Evolutionary conservation across 2,113 vertebrate species (phyloP).

Genomic region (Mesembrinibis cayennensis): DNA sequence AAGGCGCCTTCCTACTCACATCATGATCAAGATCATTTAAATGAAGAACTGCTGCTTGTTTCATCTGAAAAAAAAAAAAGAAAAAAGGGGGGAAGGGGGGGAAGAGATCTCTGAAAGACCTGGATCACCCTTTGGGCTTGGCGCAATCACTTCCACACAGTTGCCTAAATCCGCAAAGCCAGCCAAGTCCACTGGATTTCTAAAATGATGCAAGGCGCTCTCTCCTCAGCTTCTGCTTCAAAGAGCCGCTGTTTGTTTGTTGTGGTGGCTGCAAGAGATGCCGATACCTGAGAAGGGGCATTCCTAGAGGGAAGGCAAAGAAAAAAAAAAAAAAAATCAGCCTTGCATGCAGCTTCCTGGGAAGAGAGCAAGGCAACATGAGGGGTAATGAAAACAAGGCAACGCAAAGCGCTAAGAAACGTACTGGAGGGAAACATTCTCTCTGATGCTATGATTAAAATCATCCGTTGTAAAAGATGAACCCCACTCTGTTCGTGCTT

Average conservation of each 20-base stretch:
- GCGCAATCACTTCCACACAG: not conserved
- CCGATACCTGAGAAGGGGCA: not conserved
- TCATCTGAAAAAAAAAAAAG: not conserved
- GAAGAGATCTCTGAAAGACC: not conserved
- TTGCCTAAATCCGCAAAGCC: not conserved
- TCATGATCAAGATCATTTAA: conserved; percentile 32
- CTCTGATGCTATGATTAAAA: not conserved
- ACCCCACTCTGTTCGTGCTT: not conserved
- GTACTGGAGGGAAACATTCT: not conserved
- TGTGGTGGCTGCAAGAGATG: not conserved
- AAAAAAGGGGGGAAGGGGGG: too few species aligned
- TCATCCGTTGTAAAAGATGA: not conserved
- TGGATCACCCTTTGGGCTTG: not conserved
- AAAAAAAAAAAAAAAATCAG: not conserved
- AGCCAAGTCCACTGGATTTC: not conserved
- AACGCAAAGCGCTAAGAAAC: not conserved
- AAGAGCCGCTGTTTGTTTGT: not conserved
- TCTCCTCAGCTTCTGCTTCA: not conserved
- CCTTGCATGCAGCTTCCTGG: not conserved
- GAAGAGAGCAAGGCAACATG: accelerated
- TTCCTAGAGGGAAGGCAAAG: not conserved
- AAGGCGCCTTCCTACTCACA: conserved; percentile 44
- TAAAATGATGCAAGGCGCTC: not conserved
- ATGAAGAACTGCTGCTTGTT: not conserved
- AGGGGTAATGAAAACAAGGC: not conserved